phyloP scores from a whole-genome alignment of 2,888 invertebrate genomes.

The Tetragonisca angustula region DNA sequence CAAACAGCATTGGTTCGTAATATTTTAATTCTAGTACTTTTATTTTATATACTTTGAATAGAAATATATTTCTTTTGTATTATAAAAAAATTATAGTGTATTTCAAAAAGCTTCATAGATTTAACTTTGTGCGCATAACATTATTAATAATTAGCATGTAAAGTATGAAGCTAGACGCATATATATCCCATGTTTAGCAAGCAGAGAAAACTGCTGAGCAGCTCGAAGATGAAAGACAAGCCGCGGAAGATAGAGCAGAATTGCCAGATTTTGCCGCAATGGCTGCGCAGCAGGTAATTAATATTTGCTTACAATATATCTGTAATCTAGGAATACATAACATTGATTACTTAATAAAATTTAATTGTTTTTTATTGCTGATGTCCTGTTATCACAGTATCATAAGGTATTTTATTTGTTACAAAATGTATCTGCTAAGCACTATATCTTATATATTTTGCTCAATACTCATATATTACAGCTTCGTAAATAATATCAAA shows the following conservation, averaged over 20 bases:
- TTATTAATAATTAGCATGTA: slow-evolving; percentile 11
- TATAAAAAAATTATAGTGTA: slow-evolving; percentile 12
- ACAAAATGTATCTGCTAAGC: slow-evolving; percentile 24
- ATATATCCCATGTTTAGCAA: slow-evolving; percentile 66
- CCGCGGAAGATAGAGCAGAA: slow-evolving; percentile 83
- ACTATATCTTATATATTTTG: slow-evolving; percentile 5
- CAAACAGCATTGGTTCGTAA: slow-evolving; percentile 65
- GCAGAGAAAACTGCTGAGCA: slow-evolving; percentile 81
- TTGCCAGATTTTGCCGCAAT: slow-evolving; percentile 84
- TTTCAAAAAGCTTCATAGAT: slow-evolving; percentile 18
- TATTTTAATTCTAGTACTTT: slow-evolving; percentile 8
- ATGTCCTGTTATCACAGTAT: slow-evolving; percentile 72
- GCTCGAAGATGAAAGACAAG: slow-evolving; percentile 84
- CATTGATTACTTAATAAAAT: slow-evolving; percentile 34
- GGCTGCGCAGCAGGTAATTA: slow-evolving; percentile 83
- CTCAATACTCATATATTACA: background rate
- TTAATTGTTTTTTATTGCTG: slow-evolving; percentile 61
- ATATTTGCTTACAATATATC: slow-evolving; percentile 23
- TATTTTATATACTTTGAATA: background rate
- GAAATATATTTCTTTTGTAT: slow-evolving; percentile 10
- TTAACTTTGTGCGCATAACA: background rate
- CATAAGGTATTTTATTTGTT: slow-evolving; percentile 76
- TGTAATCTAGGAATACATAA: background rate
- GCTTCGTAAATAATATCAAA: slow-evolving; percentile 37
- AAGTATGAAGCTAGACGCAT: slow-evolving; percentile 53